Conservation (phyloP, 2,113 vertebrate genomes). For the Solea senegalensis region DNA sequence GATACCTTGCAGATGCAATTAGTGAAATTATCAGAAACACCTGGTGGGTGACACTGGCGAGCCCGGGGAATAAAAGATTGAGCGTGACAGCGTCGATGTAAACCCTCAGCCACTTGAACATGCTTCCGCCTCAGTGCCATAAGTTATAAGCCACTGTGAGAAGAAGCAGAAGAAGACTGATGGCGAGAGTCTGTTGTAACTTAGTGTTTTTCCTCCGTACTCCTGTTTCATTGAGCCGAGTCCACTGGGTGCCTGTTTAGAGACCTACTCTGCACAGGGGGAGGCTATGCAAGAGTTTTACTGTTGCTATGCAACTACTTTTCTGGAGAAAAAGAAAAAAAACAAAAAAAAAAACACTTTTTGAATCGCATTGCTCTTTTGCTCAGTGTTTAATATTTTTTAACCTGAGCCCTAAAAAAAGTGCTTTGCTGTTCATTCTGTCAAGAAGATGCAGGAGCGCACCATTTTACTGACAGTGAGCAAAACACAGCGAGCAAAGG, state of each 20-base stretch:
- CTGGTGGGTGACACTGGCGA: conserved; percentile 21
- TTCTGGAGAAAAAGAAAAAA: neutral
- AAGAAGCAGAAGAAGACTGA: conserved; percentile 58
- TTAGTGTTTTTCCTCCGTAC: conserved; percentile 36
- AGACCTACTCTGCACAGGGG: conserved; percentile 6
- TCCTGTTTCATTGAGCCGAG: conserved; percentile 27
- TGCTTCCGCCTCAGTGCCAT: conserved; percentile 5
- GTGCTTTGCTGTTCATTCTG: conserved; percentile 22
- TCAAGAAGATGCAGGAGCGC: conserved; percentile 30
- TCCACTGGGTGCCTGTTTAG: conserved; percentile 19
- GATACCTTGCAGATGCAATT: conserved; percentile 39
- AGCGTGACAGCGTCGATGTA: conserved; percentile 34
- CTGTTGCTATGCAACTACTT: conserved; percentile 56
- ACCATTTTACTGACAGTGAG: conserved; percentile 12
- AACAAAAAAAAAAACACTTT: conserved; percentile 9
- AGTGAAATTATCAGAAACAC: conserved; percentile 37
- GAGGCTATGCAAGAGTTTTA: conserved; percentile 9
- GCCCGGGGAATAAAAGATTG: conserved; percentile 36
- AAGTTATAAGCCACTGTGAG: conserved; percentile 33
- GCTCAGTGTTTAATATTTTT: conserved; percentile 33
- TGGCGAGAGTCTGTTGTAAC: conserved; percentile 14
- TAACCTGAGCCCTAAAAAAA: conserved; percentile 30
- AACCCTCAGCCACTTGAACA: conserved; percentile 36
- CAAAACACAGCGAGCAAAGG: neutral
- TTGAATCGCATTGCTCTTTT: conserved; percentile 17